These are phyloP conservation scores for Brachyptera putata DNA, from an alignment of 2,888 invertebrate genomes.

Conservation along the genomic window DNA sequence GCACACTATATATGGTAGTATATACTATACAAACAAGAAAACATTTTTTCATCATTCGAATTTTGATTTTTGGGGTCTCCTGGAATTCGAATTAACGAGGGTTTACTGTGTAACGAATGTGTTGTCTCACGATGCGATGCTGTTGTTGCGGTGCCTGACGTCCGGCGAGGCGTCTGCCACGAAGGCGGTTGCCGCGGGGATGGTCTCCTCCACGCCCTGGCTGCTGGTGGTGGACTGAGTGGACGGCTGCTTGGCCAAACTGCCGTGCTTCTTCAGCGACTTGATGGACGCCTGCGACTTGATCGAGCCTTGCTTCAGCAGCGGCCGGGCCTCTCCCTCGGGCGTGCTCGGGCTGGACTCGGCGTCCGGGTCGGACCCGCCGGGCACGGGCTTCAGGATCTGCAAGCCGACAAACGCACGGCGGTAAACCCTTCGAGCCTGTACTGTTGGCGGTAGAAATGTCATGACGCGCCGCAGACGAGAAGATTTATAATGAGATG, in stretches of 20 bases:
- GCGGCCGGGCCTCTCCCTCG: background rate
- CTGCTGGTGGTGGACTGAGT: constrained; percentile 11
- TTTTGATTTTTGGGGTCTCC: too few relatives aligned
- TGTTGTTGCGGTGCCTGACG: constrained; percentile 10
- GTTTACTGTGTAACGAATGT: too few relatives aligned
- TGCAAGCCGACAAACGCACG: too few relatives aligned
- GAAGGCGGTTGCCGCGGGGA: background rate
- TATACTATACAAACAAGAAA: too few relatives aligned
- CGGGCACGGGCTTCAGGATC: constrained; percentile 8
- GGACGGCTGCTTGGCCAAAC: constrained; percentile 2
- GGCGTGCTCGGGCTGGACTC: background rate
- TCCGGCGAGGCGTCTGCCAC: background rate
- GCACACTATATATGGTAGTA: too few relatives aligned
- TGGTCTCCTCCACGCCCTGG: background rate
- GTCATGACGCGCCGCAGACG: too few relatives aligned
- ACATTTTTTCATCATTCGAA: too few relatives aligned
- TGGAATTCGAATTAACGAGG: too few relatives aligned
- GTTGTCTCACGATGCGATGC: constrained; percentile 10
- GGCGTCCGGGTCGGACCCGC: background rate
- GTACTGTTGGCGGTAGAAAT: too few relatives aligned
- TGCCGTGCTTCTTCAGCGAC: background rate
- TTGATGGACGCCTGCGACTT: background rate
- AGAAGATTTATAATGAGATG: too few relatives aligned
- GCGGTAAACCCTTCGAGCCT: too few relatives aligned
- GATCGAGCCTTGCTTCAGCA: constrained; percentile 8